Evolutionary conservation across 2,888 invertebrate genomes (phyloP), one percentile per base, ranked within the genome.

Genomic region (Clepsis dumicolana): DNA sequence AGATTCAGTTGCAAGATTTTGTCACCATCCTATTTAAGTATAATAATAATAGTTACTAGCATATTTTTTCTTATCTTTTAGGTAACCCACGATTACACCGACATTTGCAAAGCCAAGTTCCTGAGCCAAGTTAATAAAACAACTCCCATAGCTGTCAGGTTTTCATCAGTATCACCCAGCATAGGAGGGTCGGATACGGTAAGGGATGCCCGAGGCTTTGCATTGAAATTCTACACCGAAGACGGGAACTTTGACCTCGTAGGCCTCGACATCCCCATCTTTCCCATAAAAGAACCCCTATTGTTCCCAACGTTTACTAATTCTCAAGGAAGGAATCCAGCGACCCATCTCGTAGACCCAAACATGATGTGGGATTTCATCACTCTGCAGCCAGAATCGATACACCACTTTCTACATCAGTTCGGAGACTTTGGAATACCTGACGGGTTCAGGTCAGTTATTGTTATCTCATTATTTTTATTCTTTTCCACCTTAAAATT

Each of bases 301-400:
- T 87, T 97, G 38, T 99, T 99, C 87, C 97, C 98, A 5, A 97
- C 96, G 75, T 98, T 99, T 81, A 97, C 98, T 73, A 98, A 98
- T 85, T 96, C 98, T 0, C 98, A 98, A 83, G 98, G 98, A 86
- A 94, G 98, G 74, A 98, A 99, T 86, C 99, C 99, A 0, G 96
- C 94, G 24, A 97, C 97, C 0, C 96, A 97, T 82, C 91, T 98
- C 32, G 97, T 96, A 88, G 98, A 98, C 87, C 89, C 96, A 0
- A 97, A 98, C 80, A 97, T 97, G 96, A 96, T 98, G 80, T 98
- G 98, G 98, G 98, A 98, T 85, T 98, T 98, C 81, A 94, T 98
- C 72, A 95, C 96, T 0, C 91, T 98, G 48, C 94, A 97, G 38
- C 97, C 98, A 0, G 98, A 98, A 88, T 94, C 96, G 4, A 95